These are phyloP conservation scores for Cosmia trapezina DNA, from an alignment of 2,888 invertebrate species.

Conservation along the genomic window DNA sequence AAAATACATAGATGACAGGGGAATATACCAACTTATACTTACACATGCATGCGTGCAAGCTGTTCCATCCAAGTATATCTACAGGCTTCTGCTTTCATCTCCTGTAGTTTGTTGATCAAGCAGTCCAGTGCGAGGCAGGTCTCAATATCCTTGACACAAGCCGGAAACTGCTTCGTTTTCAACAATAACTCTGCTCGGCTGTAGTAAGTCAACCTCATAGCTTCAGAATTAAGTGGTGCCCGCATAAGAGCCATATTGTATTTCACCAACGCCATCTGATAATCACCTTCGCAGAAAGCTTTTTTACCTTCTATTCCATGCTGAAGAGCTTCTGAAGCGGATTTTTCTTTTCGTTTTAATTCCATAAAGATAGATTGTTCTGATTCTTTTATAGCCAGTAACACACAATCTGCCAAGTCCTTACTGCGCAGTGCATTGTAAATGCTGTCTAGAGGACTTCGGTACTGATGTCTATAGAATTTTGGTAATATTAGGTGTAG, in stretches of 20 bases:
- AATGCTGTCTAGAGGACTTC: constrained; percentile 1
- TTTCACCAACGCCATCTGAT: constrained; percentile 18
- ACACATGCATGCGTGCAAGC: background rate
- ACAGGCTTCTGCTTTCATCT: constrained; percentile 29
- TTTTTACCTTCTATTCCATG: constrained; percentile 9
- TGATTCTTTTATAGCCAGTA: background rate
- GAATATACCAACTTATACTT: constrained; percentile 11
- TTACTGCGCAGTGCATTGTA: constrained; percentile 28
- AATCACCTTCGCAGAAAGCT: constrained; percentile 10
- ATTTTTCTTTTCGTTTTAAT: constrained; percentile 1
- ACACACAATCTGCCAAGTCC: constrained; percentile 36
- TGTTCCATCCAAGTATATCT: background rate
- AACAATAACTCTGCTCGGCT: constrained; percentile 34
- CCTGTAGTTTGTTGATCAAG: constrained; percentile 10
- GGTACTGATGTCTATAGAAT: no score
- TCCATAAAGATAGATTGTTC: background rate
- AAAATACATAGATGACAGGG: background rate
- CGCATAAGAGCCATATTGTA: constrained; percentile 36
- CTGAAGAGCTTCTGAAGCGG: background rate
- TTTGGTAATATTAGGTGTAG: no score
- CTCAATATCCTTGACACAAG: constrained; percentile 39
- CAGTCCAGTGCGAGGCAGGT: constrained; percentile 35
- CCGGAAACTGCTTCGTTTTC: background rate
- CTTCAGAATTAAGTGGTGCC: constrained; percentile 37
- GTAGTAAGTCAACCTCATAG: constrained; percentile 36